Evolutionary conservation across 2,113 vertebrate genomes (phyloP).

Genomic region (Empidonax alnorum): DNA sequence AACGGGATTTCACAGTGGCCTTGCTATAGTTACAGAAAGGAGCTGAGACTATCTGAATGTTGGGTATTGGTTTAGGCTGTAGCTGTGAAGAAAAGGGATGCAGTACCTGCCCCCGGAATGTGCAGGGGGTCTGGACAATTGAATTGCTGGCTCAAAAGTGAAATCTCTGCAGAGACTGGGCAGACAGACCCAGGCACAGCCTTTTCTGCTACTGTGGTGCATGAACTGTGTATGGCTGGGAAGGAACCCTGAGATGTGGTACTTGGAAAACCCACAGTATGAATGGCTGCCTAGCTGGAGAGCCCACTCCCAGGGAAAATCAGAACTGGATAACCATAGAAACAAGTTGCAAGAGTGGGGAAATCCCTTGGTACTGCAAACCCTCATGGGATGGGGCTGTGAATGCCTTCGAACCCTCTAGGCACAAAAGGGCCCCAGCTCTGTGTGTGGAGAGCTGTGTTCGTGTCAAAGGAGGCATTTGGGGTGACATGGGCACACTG

Average conservation of each 20-base stretch:
- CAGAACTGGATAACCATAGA: neutral
- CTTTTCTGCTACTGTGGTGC: accelerated
- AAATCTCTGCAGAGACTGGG: accelerated
- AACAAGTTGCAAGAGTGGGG: accelerated
- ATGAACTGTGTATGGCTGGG: neutral
- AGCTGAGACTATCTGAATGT: neutral
- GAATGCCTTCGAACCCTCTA: neutral
- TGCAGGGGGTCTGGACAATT: neutral
- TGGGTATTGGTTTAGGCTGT: neutral
- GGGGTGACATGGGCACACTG: neutral
- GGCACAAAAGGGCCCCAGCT: neutral
- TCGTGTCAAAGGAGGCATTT: neutral
- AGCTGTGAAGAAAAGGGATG: neutral
- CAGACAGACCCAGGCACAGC: neutral
- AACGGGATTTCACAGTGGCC: neutral
- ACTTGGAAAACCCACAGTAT: neutral
- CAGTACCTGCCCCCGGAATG: neutral
- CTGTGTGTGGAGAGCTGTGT: accelerated
- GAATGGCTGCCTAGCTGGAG: neutral
- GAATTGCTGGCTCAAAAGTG: accelerated
- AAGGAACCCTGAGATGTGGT: accelerated
- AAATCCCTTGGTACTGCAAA: neutral
- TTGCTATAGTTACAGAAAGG: neutral
- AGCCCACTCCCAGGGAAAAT: neutral
- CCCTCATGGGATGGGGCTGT: neutral